These are phyloP conservation scores for Euplagia quadripunctaria DNA, from an alignment of 2,888 invertebrate genomes.

Conservation along the genomic window DNA sequence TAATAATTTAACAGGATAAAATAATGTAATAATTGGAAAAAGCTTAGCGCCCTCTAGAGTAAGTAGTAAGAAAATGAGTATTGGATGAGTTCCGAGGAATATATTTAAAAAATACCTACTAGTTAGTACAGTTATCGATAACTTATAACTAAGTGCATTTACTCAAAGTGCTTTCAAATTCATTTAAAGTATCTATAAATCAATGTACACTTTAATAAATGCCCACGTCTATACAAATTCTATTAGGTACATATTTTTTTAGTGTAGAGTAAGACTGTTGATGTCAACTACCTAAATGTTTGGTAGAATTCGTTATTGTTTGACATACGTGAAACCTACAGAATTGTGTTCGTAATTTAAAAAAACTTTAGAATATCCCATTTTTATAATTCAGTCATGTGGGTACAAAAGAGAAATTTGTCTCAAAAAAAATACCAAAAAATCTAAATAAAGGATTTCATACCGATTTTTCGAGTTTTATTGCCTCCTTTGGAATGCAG, in stretches of 20 bases:
- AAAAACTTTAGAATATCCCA: constrained; percentile 36
- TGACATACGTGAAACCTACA: constrained; percentile 20
- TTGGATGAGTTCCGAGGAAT: too few relatives aligned
- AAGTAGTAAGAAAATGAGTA: too few relatives aligned
- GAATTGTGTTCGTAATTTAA: constrained; percentile 25
- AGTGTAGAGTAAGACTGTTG: neutral
- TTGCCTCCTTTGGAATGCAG: constrained; percentile 26
- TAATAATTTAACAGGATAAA: too few relatives aligned
- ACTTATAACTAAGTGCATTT: too few relatives aligned
- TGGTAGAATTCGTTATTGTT: constrained; percentile 35
- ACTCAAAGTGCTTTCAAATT: neutral
- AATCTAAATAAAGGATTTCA: constrained; percentile 80
- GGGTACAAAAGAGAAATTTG: constrained; percentile 72
- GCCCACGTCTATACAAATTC: neutral
- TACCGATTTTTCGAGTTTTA: constrained; percentile 67
- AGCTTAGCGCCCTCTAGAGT: too few relatives aligned
- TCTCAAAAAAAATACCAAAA: constrained; percentile 84
- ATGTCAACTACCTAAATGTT: constrained; percentile 8
- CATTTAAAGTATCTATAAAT: neutral
- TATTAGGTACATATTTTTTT: too few relatives aligned
- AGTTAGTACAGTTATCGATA: too few relatives aligned
- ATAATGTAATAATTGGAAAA: too few relatives aligned
- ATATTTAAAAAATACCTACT: too few relatives aligned
- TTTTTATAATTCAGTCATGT: constrained; percentile 69
- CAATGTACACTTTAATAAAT: neutral